Conservation (phyloP, 2,797 vertebrate genomes). For the Lepidocolaptes lacrymiger region DNA sequence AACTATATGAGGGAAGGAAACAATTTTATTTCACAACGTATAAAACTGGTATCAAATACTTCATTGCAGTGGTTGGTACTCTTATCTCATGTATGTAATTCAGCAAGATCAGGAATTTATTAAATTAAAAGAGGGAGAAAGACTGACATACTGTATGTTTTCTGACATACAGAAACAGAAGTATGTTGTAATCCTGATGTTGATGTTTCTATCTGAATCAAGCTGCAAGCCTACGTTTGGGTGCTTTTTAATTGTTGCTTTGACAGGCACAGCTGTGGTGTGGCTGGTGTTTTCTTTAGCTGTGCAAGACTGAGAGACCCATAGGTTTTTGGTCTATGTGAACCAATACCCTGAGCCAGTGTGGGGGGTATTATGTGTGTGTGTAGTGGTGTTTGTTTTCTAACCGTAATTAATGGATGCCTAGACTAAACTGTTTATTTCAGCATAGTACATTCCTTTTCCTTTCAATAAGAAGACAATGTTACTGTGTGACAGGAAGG, state of each 20-base stretch:
- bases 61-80: neutral
- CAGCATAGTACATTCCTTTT: neutral
- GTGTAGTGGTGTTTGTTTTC: neutral
- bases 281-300: neutral
- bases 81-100: neutral
- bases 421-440: conserved; percentile 42
- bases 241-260: neutral
- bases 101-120: neutral
- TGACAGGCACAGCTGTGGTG: neutral
- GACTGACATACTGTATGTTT: neutral
- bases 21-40: neutral
- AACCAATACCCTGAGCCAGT: neutral
- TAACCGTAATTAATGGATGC: neutral
- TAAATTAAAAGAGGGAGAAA: neutral
- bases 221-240: neutral
- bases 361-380: neutral
- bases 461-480: neutral
- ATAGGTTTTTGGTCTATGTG: neutral
- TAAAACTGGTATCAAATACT: neutral
- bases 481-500: conserved; percentile 21
- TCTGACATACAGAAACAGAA: neutral
- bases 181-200: neutral
- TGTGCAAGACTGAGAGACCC: neutral
- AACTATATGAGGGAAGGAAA: neutral
- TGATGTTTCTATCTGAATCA: neutral